Evolutionary conservation across 2,797 vertebrate species (phyloP).

Genomic region (Neomorphus geoffroyi): DNA sequence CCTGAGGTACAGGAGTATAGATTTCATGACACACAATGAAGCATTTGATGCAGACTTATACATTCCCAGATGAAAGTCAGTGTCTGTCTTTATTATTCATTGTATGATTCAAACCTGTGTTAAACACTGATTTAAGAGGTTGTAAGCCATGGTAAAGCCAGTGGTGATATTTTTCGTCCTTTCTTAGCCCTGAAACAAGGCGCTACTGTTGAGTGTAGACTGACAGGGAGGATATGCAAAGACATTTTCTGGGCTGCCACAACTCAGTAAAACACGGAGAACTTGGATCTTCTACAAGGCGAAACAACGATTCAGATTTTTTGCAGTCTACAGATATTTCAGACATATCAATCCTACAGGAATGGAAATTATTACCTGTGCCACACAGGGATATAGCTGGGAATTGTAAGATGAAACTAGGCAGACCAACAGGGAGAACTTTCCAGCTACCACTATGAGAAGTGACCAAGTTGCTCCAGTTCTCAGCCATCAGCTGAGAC

Average conservation of each 20-base stretch:
- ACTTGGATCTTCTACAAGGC: accelerated
- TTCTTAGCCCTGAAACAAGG: not conserved
- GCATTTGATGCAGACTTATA: not conserved
- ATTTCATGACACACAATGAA: not conserved
- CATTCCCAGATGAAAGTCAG: not conserved
- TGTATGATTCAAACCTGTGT: not conserved
- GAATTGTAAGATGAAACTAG: not conserved
- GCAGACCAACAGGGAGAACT: not conserved
- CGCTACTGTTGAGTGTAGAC: not conserved
- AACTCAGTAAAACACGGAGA: not conserved
- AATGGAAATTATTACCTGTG: not conserved
- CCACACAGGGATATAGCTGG: not conserved
- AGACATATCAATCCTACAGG: not conserved
- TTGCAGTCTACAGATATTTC: not conserved
- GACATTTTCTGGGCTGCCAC: not conserved
- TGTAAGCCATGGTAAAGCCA: not conserved
- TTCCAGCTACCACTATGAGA: not conserved
- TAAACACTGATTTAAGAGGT: not conserved
- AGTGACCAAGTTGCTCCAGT: not conserved
- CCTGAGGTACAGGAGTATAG: not conserved
- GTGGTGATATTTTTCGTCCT: not conserved
- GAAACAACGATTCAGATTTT: not conserved
- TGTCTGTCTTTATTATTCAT: not conserved
- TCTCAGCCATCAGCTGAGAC: not conserved
- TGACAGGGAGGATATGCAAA: not conserved